These are phyloP conservation scores for Pampus argenteus DNA, from an alignment of 2,797 vertebrate genomes.

Conservation along the genomic window DNA sequence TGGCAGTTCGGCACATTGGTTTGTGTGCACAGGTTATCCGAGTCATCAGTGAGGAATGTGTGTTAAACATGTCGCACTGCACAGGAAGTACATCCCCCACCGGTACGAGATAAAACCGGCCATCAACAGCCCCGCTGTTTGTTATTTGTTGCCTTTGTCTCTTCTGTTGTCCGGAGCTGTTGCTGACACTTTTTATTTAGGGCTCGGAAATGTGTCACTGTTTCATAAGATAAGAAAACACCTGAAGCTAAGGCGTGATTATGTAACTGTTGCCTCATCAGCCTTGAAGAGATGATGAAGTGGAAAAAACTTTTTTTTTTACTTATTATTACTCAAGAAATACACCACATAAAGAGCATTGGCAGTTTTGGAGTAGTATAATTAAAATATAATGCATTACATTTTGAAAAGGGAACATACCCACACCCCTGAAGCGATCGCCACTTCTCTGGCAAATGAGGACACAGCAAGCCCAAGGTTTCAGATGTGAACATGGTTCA, in stretches of 20 bases:
- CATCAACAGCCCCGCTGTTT: conserved; percentile 79
- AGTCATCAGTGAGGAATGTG: conserved; percentile 86
- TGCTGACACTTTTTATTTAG: conserved; percentile 80
- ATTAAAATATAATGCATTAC: no score
- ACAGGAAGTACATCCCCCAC: conserved; percentile 85
- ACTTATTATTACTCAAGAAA: no score
- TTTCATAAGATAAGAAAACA: conserved; percentile 79
- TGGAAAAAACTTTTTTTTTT: no score
- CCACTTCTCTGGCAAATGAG: no score
- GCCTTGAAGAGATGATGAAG: neutral
- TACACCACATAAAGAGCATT: no score
- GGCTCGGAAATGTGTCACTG: conserved; percentile 79
- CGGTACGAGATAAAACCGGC: conserved; percentile 76
- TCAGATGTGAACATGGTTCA: no score
- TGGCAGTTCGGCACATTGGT: conserved; percentile 79
- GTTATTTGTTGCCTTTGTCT: conserved; percentile 87
- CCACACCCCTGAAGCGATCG: no score
- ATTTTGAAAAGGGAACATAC: no score
- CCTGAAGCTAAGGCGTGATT: conserved; percentile 72
- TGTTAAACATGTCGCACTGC: conserved; percentile 82
- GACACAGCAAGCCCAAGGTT: no score
- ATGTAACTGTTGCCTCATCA: conserved; percentile 7
- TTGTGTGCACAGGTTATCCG: conserved; percentile 78
- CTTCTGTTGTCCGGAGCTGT: conserved; percentile 60
- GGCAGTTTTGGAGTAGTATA: no score